Percentiles rank a stretch among this genome's conserved stretches.
phyloP scores from a whole-genome alignment of 2,797 vertebrate species.

The Sebastes variabilis region DNA sequence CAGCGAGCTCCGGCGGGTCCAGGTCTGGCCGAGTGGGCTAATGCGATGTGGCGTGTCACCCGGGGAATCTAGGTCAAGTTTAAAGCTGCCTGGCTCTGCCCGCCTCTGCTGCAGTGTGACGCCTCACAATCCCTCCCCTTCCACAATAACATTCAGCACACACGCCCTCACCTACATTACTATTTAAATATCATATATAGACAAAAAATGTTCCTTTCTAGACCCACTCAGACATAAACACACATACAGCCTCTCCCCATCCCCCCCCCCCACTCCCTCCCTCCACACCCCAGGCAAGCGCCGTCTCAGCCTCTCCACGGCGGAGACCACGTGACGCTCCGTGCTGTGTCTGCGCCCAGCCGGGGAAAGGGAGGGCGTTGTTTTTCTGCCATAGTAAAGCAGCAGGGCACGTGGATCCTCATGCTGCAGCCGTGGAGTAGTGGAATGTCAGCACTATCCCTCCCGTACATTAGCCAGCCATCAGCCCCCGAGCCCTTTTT shows the following conservation, averaged over 20 bases:
- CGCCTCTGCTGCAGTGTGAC: conserved; percentile 72
- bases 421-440: conserved; percentile 78
- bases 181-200: background rate
- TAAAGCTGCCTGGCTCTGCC: conserved; percentile 75
- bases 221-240: conserved; percentile 39
- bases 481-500: conserved; percentile 38
- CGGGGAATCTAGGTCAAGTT: conserved; percentile 91
- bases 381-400: conserved; percentile 77
- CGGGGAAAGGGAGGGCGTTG: conserved; percentile 59
- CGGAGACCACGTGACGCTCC: conserved; percentile 65
- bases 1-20: conserved; percentile 83
- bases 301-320: conserved; percentile 63
- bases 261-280: background rate
- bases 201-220: background rate
- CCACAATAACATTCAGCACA: conserved; percentile 3
- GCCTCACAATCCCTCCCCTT: conserved; percentile 46
- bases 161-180: background rate
- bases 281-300: conserved; percentile 58
- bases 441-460: conserved; percentile 76
- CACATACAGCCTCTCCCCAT: conserved; percentile 25
- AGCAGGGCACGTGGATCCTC: conserved; percentile 80
- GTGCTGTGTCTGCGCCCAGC: background rate
- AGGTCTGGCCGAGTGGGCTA: conserved; percentile 81
- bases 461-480: conserved; percentile 40
- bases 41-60: conserved; percentile 88